A percentile compares a stretch with the other conserved stretches of the same genome.
These are phyloP conservation scores for Drosophila albomicans DNA, from an alignment of 1,140 invertebrate species.

Conservation along the genomic window DNA sequence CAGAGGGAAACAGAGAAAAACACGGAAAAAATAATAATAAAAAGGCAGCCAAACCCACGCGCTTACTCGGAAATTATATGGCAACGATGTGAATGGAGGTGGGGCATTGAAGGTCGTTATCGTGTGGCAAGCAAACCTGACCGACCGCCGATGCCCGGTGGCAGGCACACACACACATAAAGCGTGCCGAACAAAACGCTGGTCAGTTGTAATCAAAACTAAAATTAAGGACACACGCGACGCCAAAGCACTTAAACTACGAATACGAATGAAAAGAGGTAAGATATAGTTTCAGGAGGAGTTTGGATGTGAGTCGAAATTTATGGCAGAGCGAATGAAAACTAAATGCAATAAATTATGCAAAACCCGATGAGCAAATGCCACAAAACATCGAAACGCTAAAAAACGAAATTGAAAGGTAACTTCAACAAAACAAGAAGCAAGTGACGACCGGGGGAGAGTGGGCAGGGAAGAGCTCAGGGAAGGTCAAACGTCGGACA, in stretches of 20 bases:
- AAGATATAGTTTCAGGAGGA: background rate
- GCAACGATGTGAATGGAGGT: slow-evolving; percentile 1
- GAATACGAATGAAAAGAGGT: background rate
- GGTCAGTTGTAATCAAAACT: slow-evolving; percentile 64
- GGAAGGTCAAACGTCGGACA: slow-evolving; percentile 68
- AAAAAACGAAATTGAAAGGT: slow-evolving; percentile 69
- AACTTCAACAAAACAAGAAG: slow-evolving; percentile 1
- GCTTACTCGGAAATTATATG: slow-evolving; percentile 39
- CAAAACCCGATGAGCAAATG: slow-evolving; percentile 49
- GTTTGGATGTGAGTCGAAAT: slow-evolving; percentile 42
- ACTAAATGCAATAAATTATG: slow-evolving; percentile 80
- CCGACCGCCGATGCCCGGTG: background rate
- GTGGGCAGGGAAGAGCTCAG: slow-evolving; percentile 10
- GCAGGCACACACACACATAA: background rate
- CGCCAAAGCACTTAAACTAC: slow-evolving; percentile 19
- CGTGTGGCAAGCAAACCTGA: background rate
- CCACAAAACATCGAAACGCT: slow-evolving; percentile 38
- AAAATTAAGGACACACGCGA: slow-evolving; percentile 80
- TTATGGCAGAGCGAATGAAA: slow-evolving; percentile 65
- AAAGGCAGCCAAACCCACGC: slow-evolving; percentile 37
- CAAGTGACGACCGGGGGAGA: background rate
- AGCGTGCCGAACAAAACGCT: slow-evolving; percentile 30
- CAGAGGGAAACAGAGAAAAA: background rate
- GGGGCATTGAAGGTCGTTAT: slow-evolving; percentile 5
- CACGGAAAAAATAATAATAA: slow-evolving; percentile 3